These are phyloP conservation scores for Mionectes macconnelli DNA, from an alignment of 2,113 vertebrate species.

Conservation along the genomic window DNA sequence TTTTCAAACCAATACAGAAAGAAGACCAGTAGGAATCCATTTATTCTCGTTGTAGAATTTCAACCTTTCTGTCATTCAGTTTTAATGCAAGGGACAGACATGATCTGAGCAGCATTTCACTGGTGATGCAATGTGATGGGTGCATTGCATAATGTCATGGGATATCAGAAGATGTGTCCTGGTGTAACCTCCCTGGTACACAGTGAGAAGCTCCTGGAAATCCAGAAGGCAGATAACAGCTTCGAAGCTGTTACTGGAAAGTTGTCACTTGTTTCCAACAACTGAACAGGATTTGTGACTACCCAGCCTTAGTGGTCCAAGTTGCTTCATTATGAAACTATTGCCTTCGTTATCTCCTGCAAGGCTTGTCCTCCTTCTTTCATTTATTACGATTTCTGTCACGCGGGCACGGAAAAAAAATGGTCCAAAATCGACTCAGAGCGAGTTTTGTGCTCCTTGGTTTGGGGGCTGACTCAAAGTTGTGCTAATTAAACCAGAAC, in stretches of 20 bases:
- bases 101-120: neutral
- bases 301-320: neutral
- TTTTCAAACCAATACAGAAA: neutral
- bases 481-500: neutral
- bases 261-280: neutral
- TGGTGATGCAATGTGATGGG: slow-evolving; percentile 47
- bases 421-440: neutral
- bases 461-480: neutral
- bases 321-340: neutral
- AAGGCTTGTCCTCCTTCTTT: neutral
- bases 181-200: neutral
- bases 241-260: neutral
- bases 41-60: neutral
- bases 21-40: neutral
- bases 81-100: slow-evolving; percentile 10
- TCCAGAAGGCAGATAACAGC: neutral
- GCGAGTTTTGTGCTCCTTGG: neutral
- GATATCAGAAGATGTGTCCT: slow-evolving; percentile 36
- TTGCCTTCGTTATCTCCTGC: neutral
- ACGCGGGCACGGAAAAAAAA: neutral
- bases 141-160: slow-evolving; percentile 28
- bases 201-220: neutral
- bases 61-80: neutral
- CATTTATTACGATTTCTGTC: neutral
- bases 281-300: neutral